Percentiles rank a stretch among this genome's conserved stretches.
Evolutionary conservation across 2,113 vertebrate species (phyloP).

Genomic region (Dasypus novemcinctus): DNA sequence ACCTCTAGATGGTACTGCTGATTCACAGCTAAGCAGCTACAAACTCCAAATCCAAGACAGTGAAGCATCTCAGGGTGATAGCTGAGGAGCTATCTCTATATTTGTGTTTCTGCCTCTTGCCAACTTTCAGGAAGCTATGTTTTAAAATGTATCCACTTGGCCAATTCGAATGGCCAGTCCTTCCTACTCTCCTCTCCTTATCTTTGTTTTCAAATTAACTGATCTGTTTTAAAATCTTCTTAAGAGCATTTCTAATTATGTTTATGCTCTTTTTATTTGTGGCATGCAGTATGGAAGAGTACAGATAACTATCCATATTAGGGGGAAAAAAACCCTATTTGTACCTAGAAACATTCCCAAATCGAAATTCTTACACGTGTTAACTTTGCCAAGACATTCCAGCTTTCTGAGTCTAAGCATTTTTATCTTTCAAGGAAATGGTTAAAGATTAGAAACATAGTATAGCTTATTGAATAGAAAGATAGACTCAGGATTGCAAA

Average conservation of each 20-base stretch:
- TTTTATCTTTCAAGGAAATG: neutral
- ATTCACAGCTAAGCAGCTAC: neutral
- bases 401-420: neutral
- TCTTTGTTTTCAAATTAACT: conserved; percentile 55
- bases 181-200: conserved; percentile 10
- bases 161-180: neutral
- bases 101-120: neutral
- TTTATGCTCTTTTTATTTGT: conserved; percentile 39
- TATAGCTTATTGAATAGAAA: neutral
- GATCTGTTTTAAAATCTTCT: conserved; percentile 33
- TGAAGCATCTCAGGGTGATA: neutral
- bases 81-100: neutral
- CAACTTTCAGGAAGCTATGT: neutral
- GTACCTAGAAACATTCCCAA: neutral
- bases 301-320: neutral
- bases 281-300: neutral
- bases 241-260: conserved; percentile 58
- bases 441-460: neutral
- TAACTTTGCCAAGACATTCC: neutral
- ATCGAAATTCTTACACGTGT: neutral
- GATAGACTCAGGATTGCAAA: neutral
- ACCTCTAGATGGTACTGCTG: conserved; percentile 84
- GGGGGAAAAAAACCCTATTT: neutral
- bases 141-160: conserved; percentile 29
- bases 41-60: neutral